A percentile compares a stretch with the other conserved stretches of the same genome.
These are phyloP conservation scores for Sylvilagus bachmani DNA, from an alignment of 2,113 vertebrate species.

Conservation along the genomic window DNA sequence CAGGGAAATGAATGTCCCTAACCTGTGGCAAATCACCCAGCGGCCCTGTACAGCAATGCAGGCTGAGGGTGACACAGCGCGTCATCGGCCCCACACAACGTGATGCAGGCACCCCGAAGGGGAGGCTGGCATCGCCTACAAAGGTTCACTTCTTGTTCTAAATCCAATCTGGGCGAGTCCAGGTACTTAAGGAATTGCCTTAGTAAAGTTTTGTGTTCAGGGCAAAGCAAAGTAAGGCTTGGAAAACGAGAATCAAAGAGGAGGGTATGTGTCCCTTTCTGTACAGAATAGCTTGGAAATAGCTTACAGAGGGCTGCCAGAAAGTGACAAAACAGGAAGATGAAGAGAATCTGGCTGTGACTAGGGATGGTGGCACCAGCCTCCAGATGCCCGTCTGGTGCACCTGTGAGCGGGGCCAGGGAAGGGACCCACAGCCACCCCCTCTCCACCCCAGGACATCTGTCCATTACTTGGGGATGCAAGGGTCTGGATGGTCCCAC, in stretches of 20 bases:
- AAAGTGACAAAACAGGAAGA: not conserved
- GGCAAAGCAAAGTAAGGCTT: not conserved
- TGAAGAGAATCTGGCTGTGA: not conserved
- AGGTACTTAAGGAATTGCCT: accelerated
- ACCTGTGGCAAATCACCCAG: not conserved
- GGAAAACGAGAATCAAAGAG: not conserved
- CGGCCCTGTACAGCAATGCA: too few relatives aligned
- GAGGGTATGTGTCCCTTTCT: not conserved
- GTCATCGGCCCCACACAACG: not conserved
- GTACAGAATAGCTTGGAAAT: not conserved
- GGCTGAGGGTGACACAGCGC: too few relatives aligned
- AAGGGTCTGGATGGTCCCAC: not conserved
- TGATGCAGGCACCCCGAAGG: not conserved
- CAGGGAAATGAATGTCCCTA: not conserved
- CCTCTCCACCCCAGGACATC: not conserved
- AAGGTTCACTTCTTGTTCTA: not conserved
- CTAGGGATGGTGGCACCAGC: not conserved
- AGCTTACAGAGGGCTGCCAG: too few relatives aligned
- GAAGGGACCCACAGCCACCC: too few relatives aligned
- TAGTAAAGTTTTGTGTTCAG: not conserved
- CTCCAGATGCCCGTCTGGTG: too few relatives aligned
- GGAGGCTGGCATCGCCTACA: not conserved
- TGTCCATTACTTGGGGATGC: not conserved
- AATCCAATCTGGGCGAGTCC: not conserved
- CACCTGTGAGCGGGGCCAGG: not conserved